Percentiles rank a stretch among this genome's conserved stretches.
phyloP scores from a whole-genome alignment of 2,113 vertebrate genomes.

The Rattus norvegicus region GRCr8 NC_086037.1:32688001-32688500 shows the following conservation, averaged over 20 bases:
- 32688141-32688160: neutral
- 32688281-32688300: neutral
- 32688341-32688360: neutral
- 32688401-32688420: neutral
- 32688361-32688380: neutral
- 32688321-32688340: neutral
- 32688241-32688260: neutral
- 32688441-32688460: conserved; percentile 9
- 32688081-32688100: neutral
- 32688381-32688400: neutral
- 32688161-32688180: neutral
- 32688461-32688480: conserved; percentile 13
- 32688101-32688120: neutral
- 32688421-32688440: neutral
- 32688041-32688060: no score
- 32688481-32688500: neutral
- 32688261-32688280: neutral
- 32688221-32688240: neutral
- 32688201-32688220: neutral
- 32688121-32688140: neutral
- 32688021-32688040: neutral
- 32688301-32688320: neutral
- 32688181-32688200: neutral
- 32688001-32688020: neutral
- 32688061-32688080: neutral